These are phyloP conservation scores for Lithophane ornitopus DNA, from an alignment of 2,888 invertebrate species.

Conservation along the genomic window DNA sequence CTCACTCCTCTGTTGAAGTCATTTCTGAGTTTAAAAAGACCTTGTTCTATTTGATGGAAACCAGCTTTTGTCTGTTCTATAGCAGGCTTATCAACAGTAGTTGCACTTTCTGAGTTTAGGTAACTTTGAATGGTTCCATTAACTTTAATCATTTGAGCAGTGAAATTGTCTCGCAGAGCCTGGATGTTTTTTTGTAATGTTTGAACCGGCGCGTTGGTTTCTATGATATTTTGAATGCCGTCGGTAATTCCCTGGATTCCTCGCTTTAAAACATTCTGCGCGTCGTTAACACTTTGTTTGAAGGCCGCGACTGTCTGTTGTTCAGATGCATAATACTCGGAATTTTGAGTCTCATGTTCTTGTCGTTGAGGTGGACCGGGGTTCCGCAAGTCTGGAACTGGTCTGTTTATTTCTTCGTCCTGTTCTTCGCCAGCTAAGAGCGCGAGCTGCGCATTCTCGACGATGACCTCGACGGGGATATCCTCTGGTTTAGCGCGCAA, in stretches of 20 bases:
- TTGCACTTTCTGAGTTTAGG: constrained; percentile 67
- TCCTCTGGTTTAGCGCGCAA: constrained; percentile 72
- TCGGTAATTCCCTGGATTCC: constrained; percentile 77
- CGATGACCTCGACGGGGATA: constrained; percentile 82
- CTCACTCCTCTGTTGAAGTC: constrained; percentile 79
- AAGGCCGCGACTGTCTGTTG: constrained; percentile 73
- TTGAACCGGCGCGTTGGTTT: constrained; percentile 75
- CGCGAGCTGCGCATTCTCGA: constrained; percentile 71
- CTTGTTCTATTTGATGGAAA: constrained; percentile 70
- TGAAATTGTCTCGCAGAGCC: constrained; percentile 76
- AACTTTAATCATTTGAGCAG: constrained; percentile 77
- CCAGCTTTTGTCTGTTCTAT: constrained; percentile 65
- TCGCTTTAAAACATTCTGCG: constrained; percentile 72
- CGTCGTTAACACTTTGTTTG: constrained; percentile 76
- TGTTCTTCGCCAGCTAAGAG: constrained; percentile 69
- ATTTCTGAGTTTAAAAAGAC: constrained; percentile 74
- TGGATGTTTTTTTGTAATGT: constrained; percentile 77
- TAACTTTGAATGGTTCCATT: constrained; percentile 77
- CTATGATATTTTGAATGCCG: constrained; percentile 77
- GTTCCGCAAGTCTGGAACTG: constrained; percentile 79
- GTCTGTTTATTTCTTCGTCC: constrained; percentile 76
- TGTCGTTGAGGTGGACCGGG: constrained; percentile 85
- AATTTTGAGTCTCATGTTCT: constrained; percentile 86
- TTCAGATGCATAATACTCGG: constrained; percentile 76
- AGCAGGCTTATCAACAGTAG: constrained; percentile 52